phyloP scores from a whole-genome alignment of 2,797 vertebrate genomes.

The Dallia pectoralis region DNA sequence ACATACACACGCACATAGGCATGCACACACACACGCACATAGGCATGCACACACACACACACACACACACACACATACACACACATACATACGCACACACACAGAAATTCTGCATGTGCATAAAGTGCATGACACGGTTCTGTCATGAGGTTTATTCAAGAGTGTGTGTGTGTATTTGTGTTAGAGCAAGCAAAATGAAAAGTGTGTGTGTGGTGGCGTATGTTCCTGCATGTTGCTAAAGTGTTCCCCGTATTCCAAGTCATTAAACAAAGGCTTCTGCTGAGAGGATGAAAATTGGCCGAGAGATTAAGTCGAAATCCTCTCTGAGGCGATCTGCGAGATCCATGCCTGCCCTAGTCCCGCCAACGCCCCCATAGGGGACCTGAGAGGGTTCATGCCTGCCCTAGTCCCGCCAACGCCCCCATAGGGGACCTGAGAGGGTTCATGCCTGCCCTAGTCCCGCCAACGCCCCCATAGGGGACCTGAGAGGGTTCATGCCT shows the following conservation, averaged over 20 bases:
- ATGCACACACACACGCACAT: too few species aligned
- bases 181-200: not conserved
- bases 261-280: slow-evolving; percentile 45
- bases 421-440: not conserved
- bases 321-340: not conserved
- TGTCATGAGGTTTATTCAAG: not conserved
- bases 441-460: too few species aligned
- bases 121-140: not conserved
- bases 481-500: too few species aligned
- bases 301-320: slow-evolving; percentile 3
- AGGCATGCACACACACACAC: not conserved
- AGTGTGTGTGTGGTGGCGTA: not conserved
- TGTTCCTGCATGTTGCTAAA: slow-evolving; percentile 19
- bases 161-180: not conserved
- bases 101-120: not conserved
- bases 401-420: too few species aligned
- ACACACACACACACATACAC: not conserved
- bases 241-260: slow-evolving; percentile 30
- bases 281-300: slow-evolving; percentile 31
- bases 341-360: not conserved
- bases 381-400: too few species aligned
- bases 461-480: not conserved
- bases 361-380: not conserved
- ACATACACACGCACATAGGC: too few species aligned
- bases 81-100: not conserved